phyloP scores from a whole-genome alignment of 2,888 invertebrate genomes.

The Dendrolimus pini region DNA sequence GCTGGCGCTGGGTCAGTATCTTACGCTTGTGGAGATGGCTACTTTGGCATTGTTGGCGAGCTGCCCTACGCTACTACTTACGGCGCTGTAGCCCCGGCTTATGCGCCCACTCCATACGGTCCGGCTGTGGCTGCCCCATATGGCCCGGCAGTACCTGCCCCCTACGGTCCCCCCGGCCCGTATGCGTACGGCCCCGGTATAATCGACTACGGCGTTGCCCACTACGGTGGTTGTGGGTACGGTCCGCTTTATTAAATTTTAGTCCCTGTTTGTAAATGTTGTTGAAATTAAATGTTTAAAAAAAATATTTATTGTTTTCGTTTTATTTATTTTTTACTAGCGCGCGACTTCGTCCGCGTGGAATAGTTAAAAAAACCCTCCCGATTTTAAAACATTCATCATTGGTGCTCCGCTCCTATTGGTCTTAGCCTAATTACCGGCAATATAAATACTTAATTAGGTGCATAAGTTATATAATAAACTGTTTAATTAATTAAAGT shows the following conservation, averaged over 20 bases:
- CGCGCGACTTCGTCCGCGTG: no score
- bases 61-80: constrained; percentile 8
- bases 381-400: no score
- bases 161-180: neutral
- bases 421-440: no score
- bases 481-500: no score
- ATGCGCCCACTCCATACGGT: neutral
- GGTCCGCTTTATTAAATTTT: neutral
- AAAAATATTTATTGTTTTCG: neutral
- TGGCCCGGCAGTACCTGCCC: neutral
- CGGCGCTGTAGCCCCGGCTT: neutral
- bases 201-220: neutral
- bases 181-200: no score
- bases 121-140: neutral
- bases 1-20: constrained; percentile 31
- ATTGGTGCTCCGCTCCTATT: no score
- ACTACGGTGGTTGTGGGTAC: neutral
- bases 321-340: no score
- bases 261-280: neutral
- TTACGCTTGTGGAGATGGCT: constrained; percentile 36
- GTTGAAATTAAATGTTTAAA: neutral
- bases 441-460: no score
- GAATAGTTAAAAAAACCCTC: no score
- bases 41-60: constrained; percentile 30
- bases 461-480: no score